Conservation (phyloP, 1,140 invertebrate genomes). For the Pogonognathellus flavescens region DNA sequence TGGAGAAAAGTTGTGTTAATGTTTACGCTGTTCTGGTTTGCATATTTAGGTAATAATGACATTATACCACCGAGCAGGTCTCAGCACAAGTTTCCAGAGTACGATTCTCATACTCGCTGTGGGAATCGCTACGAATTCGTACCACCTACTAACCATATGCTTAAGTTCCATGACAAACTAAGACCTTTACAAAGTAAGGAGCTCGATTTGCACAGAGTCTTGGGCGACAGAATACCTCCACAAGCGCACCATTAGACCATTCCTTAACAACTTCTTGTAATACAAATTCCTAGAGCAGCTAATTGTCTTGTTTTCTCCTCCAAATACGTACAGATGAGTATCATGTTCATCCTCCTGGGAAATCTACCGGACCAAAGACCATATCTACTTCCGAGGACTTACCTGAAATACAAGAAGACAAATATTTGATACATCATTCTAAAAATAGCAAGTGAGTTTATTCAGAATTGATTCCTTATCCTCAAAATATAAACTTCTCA, state of each 20-base stretch:
- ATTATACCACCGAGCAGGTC: slow-evolving; percentile 42
- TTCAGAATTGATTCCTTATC: neutral
- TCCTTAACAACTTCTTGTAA: slow-evolving; percentile 40
- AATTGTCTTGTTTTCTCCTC: slow-evolving; percentile 49
- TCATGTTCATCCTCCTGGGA: slow-evolving; percentile 45
- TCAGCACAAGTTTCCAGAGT: slow-evolving; percentile 59
- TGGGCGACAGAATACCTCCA: slow-evolving; percentile 40
- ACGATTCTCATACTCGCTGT: slow-evolving; percentile 54
- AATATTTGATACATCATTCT: slow-evolving; percentile 25
- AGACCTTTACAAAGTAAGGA: slow-evolving; percentile 45
- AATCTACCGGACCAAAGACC: slow-evolving; percentile 13
- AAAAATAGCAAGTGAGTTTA: slow-evolving; percentile 43
- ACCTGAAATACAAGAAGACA: slow-evolving; percentile 21
- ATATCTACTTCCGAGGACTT: slow-evolving; percentile 22
- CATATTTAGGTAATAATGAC: neutral
- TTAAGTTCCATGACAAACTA: slow-evolving; percentile 50
- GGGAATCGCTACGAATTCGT: slow-evolving; percentile 64
- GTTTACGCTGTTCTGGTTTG: neutral
- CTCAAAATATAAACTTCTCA: no score
- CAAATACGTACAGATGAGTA: slow-evolving; percentile 52
- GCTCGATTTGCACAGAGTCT: slow-evolving; percentile 30
- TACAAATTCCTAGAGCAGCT: slow-evolving; percentile 30
- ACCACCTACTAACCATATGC: slow-evolving; percentile 53
- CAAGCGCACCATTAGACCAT: slow-evolving; percentile 51
- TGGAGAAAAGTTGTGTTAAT: neutral